Conservation (phyloP, 2,113 vertebrate species). For the Ctenodactylus gundi region DNA sequence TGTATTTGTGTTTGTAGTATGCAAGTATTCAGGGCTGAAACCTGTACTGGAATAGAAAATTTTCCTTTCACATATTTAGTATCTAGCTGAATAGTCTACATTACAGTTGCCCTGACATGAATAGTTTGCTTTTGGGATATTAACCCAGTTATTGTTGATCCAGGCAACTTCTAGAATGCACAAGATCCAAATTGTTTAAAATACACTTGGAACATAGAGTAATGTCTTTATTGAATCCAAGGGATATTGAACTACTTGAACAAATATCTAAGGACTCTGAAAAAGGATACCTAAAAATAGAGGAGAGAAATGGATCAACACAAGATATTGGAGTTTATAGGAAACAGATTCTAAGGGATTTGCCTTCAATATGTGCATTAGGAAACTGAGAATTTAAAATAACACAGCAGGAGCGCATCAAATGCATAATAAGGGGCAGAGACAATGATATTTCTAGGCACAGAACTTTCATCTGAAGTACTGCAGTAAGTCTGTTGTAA, state of each 20-base stretch:
- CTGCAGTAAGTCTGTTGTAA: background rate
- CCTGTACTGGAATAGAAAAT: background rate
- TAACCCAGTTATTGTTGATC: background rate
- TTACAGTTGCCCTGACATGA: background rate
- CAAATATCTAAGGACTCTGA: conserved; percentile 19
- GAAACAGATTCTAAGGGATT: background rate
- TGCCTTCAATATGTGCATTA: conserved; percentile 42
- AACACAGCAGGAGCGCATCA: background rate
- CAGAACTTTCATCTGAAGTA: background rate
- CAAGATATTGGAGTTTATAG: conserved; percentile 19
- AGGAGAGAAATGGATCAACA: background rate
- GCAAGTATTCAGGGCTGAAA: background rate
- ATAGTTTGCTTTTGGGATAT: background rate
- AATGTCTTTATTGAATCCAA: conserved; percentile 15
- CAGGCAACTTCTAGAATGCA: background rate
- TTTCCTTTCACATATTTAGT: background rate
- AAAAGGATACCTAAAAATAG: conserved; percentile 28
- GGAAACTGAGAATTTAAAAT: conserved; percentile 21
- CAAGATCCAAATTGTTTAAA: background rate
- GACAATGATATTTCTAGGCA: background rate
- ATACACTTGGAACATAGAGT: background rate
- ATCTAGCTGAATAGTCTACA: background rate
- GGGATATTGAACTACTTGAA: conserved; percentile 39
- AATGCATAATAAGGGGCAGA: background rate
- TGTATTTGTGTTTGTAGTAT: background rate